Percentiles rank a stretch among this genome's conserved stretches.
phyloP scores from a whole-genome alignment of 2,113 vertebrate species.

The Arenaria interpres region DNA sequence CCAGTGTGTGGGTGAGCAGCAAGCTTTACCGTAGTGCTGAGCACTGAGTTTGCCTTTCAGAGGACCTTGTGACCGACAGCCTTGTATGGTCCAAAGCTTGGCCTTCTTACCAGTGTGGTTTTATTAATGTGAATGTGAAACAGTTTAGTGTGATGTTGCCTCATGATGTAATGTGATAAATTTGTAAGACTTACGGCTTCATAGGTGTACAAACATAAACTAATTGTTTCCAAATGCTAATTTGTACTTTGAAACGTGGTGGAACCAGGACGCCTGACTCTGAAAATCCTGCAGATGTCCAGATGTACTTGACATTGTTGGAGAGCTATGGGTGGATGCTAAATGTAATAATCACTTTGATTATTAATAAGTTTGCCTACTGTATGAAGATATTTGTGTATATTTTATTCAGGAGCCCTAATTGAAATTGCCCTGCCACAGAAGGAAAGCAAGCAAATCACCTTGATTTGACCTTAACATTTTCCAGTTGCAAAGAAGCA shows the following conservation, averaged over 20 bases:
- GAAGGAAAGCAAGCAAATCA: neutral
- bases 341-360: neutral
- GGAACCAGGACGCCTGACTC: fast-evolving
- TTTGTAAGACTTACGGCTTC: fast-evolving
- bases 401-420: neutral
- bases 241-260: neutral
- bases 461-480: neutral
- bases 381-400: neutral
- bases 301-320: neutral
- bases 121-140: neutral
- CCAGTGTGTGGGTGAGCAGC: neutral
- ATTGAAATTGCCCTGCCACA: neutral
- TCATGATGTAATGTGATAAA: neutral
- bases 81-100: neutral
- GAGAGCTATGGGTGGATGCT: neutral
- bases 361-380: neutral
- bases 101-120: neutral
- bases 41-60: neutral
- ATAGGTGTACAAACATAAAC: neutral
- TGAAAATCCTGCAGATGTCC: neutral
- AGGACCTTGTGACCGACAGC: neutral
- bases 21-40: neutral
- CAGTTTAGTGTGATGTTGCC: neutral
- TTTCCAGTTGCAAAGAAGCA: conserved; percentile 1
- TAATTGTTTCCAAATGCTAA: neutral